These are phyloP conservation scores for Argynnis bischoffii DNA, from an alignment of 2,888 invertebrate species.

Conservation along the genomic window DNA sequence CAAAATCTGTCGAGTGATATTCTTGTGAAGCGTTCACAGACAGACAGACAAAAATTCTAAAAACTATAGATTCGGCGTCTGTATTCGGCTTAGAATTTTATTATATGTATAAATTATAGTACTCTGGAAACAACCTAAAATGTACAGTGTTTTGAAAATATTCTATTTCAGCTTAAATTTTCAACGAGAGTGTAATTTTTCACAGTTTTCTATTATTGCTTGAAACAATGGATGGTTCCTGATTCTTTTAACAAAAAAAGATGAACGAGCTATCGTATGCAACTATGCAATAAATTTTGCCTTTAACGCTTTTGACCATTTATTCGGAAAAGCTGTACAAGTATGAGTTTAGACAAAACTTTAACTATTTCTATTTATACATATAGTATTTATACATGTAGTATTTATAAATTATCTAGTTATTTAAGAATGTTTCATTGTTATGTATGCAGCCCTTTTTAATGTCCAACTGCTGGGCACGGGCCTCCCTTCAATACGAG, in stretches of 20 bases:
- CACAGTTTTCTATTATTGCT: constrained; percentile 25
- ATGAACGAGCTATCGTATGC: constrained; percentile 21
- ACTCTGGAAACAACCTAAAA: not conserved
- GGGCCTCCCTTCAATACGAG: too few species aligned
- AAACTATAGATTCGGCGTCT: too few species aligned
- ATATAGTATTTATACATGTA: too few species aligned
- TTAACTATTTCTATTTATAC: too few species aligned
- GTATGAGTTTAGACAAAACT: not conserved
- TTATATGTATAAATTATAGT: too few species aligned
- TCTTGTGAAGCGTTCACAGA: too few species aligned
- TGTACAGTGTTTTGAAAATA: constrained; percentile 5
- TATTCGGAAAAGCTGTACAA: constrained; percentile 11
- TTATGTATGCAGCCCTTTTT: too few species aligned
- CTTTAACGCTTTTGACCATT: constrained; percentile 12
- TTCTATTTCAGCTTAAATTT: constrained; percentile 19
- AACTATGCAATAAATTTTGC: constrained; percentile 18
- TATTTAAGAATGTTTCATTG: not conserved
- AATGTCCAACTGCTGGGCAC: too few species aligned
- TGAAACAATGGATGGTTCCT: constrained; percentile 19
- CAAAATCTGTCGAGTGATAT: too few species aligned
- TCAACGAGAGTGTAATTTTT: constrained; percentile 17
- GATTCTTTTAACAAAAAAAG: constrained; percentile 20
- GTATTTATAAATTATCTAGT: too few species aligned
- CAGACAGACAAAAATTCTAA: too few species aligned
- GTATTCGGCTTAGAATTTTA: too few species aligned